These are phyloP conservation scores for Epizoanthus ramosus DNA, from an alignment of 92 coral and sea anemone genomes.

Conservation along the genomic window DNA sequence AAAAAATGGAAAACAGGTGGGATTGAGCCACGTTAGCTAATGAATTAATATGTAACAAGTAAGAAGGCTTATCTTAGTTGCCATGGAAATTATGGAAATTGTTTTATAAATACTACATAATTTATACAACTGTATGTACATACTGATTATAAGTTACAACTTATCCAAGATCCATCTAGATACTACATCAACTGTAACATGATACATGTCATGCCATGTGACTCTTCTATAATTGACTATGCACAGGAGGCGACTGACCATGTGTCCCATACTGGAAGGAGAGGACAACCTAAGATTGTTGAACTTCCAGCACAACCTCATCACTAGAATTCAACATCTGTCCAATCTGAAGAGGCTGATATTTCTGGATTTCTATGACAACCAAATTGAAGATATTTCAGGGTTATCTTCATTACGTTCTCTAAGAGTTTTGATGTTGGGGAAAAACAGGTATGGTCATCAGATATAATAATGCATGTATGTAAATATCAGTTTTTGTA, in stretches of 20 bases:
- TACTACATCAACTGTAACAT: too few species aligned
- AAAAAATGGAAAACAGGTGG: too few species aligned
- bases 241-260: conserved; percentile 83
- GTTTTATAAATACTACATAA: too few species aligned
- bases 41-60: too few species aligned
- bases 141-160: too few species aligned
- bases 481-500: not conserved
- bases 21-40: too few species aligned
- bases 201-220: not conserved
- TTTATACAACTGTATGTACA: too few species aligned
- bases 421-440: conserved; percentile 90
- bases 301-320: conserved; percentile 94
- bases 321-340: conserved; percentile 82
- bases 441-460: conserved; percentile 79
- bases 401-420: conserved; percentile 84
- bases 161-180: too few species aligned
- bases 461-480: not conserved
- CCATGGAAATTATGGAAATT: too few species aligned
- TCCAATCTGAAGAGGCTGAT: conserved; percentile 87
- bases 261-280: conserved; percentile 94
- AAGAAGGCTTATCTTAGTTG: too few species aligned
- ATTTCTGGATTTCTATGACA: conserved; percentile 94
- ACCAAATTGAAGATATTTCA: conserved; percentile 92
- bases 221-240: not conserved
- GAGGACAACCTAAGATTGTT: conserved; percentile 90